Evolutionary conservation across 2,888 invertebrate species (phyloP).

Genomic region (Myopa tessellatipennis): DNA sequence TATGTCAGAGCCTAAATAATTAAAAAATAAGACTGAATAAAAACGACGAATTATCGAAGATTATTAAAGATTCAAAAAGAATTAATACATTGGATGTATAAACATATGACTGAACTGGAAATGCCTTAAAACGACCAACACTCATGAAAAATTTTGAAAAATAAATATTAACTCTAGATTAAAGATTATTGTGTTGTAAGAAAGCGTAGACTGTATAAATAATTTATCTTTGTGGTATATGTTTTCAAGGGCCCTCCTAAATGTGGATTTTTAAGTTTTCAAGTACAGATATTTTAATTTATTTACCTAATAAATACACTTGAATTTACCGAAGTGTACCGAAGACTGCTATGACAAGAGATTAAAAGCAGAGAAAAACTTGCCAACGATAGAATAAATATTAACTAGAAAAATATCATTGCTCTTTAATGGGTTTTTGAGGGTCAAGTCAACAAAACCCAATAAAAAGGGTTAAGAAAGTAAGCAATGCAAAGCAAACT

Average conservation of each 20-base stretch:
- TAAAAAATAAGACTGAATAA: too few relatives aligned
- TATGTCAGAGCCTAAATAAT: too few relatives aligned
- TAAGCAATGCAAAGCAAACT: background rate
- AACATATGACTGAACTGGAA: background rate
- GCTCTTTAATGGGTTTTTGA: background rate
- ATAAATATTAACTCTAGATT: constrained; percentile 20
- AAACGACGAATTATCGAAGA: too few relatives aligned
- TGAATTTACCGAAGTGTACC: too few relatives aligned
- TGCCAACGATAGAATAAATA: background rate
- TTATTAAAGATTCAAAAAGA: too few relatives aligned
- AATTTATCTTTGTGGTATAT: background rate
- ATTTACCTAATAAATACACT: background rate
- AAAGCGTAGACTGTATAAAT: background rate
- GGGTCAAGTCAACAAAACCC: background rate
- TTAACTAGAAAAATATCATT: background rate
- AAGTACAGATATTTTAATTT: background rate
- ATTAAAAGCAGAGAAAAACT: background rate
- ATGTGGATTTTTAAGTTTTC: background rate
- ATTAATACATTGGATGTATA: background rate
- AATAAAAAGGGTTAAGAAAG: background rate
- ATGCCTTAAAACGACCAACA: background rate
- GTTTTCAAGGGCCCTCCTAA: too few relatives aligned
- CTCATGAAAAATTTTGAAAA: constrained; percentile 9
- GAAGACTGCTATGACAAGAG: too few relatives aligned
- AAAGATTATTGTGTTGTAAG: background rate